Evolutionary conservation across 2,888 invertebrate genomes (phyloP).

Genomic region (Zhuqinia jingwanae): DNA sequence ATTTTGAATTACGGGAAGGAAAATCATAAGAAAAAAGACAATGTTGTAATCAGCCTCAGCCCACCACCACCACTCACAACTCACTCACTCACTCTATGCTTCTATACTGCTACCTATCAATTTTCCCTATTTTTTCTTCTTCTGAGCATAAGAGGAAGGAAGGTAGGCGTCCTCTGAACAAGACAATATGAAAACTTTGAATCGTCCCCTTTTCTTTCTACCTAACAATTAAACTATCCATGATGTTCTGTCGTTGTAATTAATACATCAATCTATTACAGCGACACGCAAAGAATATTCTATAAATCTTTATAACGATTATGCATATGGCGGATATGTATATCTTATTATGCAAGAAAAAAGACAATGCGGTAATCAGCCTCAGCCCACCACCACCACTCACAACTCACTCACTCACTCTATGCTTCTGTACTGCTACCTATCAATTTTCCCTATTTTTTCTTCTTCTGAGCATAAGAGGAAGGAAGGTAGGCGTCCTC

Average conservation of each 20-base stretch:
- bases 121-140: neutral
- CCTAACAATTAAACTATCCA: constrained; percentile 24
- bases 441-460: constrained; percentile 12
- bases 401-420: neutral
- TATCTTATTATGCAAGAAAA: too few species aligned
- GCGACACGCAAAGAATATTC: constrained; percentile 29
- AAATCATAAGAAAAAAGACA: neutral
- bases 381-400: neutral
- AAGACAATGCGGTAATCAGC: constrained; percentile 27
- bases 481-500: neutral
- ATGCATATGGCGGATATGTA: too few species aligned
- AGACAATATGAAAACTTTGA: constrained; percentile 40
- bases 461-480: neutral
- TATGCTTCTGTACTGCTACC: constrained; percentile 7
- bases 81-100: too few species aligned
- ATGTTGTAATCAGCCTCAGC: constrained; percentile 26
- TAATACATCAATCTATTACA: constrained; percentile 61
- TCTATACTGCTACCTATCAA: constrained; percentile 15
- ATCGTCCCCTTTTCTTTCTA: constrained; percentile 17
- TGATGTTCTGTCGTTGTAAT: constrained; percentile 38
- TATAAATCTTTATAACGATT: neutral
- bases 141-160: neutral
- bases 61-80: neutral
- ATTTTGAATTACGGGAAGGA: constrained; percentile 1
- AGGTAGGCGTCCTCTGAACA: constrained; percentile 1